Percentiles rank a stretch among this genome's conserved stretches.
These are phyloP conservation scores for Oophaga pumilio DNA, from an alignment of 2,113 vertebrate genomes.

Conservation along the genomic window DNA sequence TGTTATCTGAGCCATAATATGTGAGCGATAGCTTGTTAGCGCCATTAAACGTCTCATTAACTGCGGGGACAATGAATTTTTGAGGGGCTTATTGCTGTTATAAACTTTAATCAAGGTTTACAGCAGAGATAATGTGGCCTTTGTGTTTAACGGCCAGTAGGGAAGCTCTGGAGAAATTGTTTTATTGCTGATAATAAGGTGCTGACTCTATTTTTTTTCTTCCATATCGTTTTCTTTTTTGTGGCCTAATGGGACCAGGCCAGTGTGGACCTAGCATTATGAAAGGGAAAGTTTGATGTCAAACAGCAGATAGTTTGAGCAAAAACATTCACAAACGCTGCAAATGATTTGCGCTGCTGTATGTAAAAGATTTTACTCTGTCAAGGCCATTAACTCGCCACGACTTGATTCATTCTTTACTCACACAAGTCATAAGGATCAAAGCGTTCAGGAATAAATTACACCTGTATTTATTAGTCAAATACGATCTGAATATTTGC, in stretches of 20 bases:
- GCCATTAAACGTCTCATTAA: slow-evolving; percentile 58
- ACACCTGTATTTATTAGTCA: not conserved
- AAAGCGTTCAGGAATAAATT: not conserved
- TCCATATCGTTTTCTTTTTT: slow-evolving; percentile 42
- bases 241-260: slow-evolving; percentile 23
- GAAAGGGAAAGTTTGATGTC: not conserved
- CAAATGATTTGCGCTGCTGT: not conserved
- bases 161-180: slow-evolving; percentile 48
- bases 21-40: slow-evolving; percentile 58
- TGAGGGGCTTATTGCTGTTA: slow-evolving; percentile 58
- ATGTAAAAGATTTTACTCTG: not conserved
- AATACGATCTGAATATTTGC: not conserved
- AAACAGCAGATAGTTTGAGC: not conserved
- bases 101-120: slow-evolving; percentile 60
- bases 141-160: slow-evolving; percentile 55
- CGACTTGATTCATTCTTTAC: not conserved
- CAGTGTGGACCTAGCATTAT: not conserved
- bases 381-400: not conserved
- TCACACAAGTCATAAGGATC: not conserved
- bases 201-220: slow-evolving; percentile 49
- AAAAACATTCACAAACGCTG: not conserved
- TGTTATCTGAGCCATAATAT: slow-evolving; percentile 54
- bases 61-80: slow-evolving; percentile 57
- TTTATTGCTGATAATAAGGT: slow-evolving; percentile 54
- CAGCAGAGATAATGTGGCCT: slow-evolving; percentile 56